A percentile compares a stretch with the other conserved stretches of the same genome.
These are phyloP conservation scores for Glaucopsyche alexis DNA, from an alignment of 2,888 invertebrate species.

Conservation along the genomic window DNA sequence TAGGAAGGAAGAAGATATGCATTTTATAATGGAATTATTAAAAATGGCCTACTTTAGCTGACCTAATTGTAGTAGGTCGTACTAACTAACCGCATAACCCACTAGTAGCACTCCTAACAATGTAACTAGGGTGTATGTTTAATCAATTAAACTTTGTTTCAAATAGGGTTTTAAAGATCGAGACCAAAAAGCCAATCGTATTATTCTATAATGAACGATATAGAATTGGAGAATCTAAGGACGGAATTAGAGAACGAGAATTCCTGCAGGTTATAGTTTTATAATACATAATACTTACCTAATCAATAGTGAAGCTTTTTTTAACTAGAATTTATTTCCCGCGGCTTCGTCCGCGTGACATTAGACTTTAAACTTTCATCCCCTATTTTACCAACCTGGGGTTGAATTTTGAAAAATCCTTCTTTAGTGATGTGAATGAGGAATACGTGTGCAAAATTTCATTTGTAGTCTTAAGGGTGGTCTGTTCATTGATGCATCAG, in stretches of 20 bases:
- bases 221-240: slow-evolving; percentile 70
- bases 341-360: too few relatives aligned
- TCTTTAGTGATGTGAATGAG: too few relatives aligned
- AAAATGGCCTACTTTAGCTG: background rate
- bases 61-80: background rate
- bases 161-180: background rate
- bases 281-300: background rate
- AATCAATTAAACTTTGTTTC: slow-evolving; percentile 38
- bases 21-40: background rate
- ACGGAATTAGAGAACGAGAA: slow-evolving; percentile 73
- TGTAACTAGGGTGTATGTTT: slow-evolving; percentile 42
- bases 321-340: too few relatives aligned
- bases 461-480: too few relatives aligned
- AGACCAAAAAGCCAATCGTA: background rate
- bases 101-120: background rate
- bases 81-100: too few relatives aligned
- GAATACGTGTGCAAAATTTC: too few relatives aligned
- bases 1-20: too few relatives aligned
- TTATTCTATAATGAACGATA: slow-evolving; percentile 57
- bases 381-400: too few relatives aligned
- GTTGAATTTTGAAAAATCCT: too few relatives aligned
- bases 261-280: slow-evolving; percentile 58
- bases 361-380: too few relatives aligned
- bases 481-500: too few relatives aligned
- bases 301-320: too few relatives aligned